Conservation (phyloP, 2,113 vertebrate species). For the Capreolus pygargus region DNA sequence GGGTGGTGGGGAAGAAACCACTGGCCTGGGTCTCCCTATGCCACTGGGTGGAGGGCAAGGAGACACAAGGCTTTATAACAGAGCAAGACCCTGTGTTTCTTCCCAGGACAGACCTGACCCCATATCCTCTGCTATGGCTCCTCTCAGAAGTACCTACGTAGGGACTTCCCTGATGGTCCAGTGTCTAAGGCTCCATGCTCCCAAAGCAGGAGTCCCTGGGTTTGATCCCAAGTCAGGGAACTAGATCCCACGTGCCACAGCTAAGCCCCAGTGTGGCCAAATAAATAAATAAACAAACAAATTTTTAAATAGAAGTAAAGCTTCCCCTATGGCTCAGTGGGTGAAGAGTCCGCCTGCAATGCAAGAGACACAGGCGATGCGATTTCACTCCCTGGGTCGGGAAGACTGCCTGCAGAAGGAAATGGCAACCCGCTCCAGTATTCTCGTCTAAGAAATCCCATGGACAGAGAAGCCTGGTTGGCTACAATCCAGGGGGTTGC, state of each 20-base stretch:
- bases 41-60: background rate
- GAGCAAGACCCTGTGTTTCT: background rate
- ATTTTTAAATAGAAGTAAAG: background rate
- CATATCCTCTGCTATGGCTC: background rate
- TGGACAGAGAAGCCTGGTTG: background rate
- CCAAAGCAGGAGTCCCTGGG: background rate
- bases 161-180: background rate
- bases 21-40: background rate
- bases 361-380: accelerated
- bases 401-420: background rate
- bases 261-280: background rate
- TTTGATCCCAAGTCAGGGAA: background rate
- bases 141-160: background rate
- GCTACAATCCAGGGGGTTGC: background rate
- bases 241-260: background rate
- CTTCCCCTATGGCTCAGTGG: background rate
- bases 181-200: accelerated
- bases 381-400: accelerated
- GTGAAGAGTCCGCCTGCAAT: background rate
- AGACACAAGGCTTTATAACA: accelerated
- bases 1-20: background rate
- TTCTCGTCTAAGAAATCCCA: background rate
- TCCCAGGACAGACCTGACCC: background rate
- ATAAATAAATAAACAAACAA: background rate
- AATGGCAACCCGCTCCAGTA: background rate